Percentiles rank a stretch among this genome's conserved stretches.
These are phyloP conservation scores for Naso thynnoides DNA, from an alignment of 2,797 vertebrate genomes.

Conservation along the genomic window DNA sequence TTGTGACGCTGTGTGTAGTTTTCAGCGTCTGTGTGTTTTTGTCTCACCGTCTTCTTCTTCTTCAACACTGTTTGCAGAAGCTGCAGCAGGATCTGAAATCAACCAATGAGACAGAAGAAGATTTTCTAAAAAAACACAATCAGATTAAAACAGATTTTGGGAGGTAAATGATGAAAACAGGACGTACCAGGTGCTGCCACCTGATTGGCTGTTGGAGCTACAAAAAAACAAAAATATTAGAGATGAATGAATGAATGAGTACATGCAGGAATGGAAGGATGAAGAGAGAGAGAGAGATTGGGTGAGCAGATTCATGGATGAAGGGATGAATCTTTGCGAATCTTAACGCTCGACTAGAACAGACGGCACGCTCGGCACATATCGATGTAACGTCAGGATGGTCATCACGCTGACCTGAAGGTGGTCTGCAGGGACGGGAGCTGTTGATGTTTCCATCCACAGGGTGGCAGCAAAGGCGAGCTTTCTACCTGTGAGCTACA, in stretches of 20 bases:
- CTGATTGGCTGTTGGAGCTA: slow-evolving; percentile 70
- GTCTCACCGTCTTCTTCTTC: slow-evolving; percentile 83
- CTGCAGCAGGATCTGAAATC: slow-evolving; percentile 60
- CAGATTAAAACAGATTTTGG: neutral
- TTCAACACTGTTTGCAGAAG: slow-evolving; percentile 69
- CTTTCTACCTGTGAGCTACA: too few species aligned
- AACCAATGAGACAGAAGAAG: slow-evolving; percentile 1
- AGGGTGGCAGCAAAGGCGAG: too few species aligned
- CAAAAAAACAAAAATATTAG: neutral
- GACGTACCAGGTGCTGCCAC: slow-evolving; percentile 71
- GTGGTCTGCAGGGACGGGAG: too few species aligned
- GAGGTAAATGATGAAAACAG: neutral
- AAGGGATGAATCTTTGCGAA: too few species aligned
- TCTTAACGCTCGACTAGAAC: too few species aligned
- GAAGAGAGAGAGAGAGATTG: too few species aligned
- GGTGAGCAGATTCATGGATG: too few species aligned
- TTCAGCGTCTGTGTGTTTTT: neutral
- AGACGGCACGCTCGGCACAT: too few species aligned
- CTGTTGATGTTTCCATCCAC: too few species aligned
- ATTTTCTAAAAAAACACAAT: neutral
- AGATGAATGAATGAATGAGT: neutral
- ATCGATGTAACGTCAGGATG: too few species aligned
- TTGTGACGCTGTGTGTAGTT: neutral
- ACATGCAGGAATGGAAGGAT: neutral
- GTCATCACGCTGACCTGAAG: too few species aligned